These are phyloP conservation scores for Ctenochaetus hawaiiensis DNA, from an alignment of 2,797 vertebrate species.

Conservation along the genomic window DNA sequence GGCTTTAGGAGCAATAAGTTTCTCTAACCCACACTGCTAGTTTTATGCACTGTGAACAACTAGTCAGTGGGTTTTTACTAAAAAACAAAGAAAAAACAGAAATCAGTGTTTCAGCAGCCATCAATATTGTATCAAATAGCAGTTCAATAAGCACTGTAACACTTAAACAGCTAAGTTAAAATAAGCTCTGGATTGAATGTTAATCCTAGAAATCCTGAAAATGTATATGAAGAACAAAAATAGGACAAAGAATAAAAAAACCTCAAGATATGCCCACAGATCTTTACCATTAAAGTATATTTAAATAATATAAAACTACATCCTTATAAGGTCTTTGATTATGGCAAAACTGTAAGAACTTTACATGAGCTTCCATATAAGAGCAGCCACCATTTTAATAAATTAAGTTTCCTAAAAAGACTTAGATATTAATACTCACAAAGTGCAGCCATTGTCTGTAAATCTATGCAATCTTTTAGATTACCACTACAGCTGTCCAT, in stretches of 20 bases:
- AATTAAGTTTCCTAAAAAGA: neutral
- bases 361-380: neutral
- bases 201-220: neutral
- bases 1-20: slow-evolving; percentile 13
- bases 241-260: neutral
- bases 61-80: slow-evolving; percentile 38
- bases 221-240: neutral
- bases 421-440: neutral
- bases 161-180: neutral
- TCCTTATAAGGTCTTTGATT: neutral
- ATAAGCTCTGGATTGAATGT: neutral
- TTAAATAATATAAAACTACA: slow-evolving; percentile 6
- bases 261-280: neutral
- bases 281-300: neutral
- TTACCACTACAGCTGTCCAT: slow-evolving; percentile 2
- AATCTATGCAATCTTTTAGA: neutral
- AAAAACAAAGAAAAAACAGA: slow-evolving; percentile 39
- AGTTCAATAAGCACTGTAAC: neutral
- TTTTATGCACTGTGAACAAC: slow-evolving; percentile 23
- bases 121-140: neutral
- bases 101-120: neutral
- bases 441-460: neutral
- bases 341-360: neutral
- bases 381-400: neutral
- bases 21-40: slow-evolving; percentile 12